Evolutionary conservation across 2,888 invertebrate genomes (phyloP).

Genomic region (Campoletis raptor): DNA sequence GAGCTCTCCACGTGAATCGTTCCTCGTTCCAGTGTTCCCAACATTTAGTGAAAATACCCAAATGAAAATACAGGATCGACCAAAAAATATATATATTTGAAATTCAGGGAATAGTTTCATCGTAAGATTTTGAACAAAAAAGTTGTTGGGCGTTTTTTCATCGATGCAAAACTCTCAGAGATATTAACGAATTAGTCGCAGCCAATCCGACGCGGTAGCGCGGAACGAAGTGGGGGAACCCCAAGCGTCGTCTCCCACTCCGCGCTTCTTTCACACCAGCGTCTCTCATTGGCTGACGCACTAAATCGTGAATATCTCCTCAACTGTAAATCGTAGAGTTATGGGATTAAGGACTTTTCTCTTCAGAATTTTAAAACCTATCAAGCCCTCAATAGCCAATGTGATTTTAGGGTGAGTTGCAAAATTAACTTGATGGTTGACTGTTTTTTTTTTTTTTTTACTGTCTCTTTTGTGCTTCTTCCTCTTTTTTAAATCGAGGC

Average conservation of each 20-base stretch:
- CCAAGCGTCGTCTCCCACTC: neutral
- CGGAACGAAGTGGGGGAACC: neutral
- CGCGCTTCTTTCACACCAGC: neutral
- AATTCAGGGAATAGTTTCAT: neutral
- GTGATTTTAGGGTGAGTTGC: neutral
- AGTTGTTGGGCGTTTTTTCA: neutral
- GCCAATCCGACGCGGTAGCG: neutral
- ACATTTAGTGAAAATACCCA: constrained; percentile 51
- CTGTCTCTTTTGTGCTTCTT: constrained; percentile 9
- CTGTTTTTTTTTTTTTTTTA: constrained; percentile 22
- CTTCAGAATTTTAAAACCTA: neutral
- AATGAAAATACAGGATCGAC: constrained; percentile 1
- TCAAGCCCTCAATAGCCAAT: neutral
- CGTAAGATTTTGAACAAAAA: neutral
- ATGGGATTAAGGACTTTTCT: neutral
- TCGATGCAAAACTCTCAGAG: neutral
- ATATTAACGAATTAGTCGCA: neutral
- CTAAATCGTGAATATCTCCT: neutral
- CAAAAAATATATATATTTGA: neutral
- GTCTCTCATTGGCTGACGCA: neutral
- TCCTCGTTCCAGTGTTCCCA: constrained; percentile 23
- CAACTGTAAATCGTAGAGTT: neutral
- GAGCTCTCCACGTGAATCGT: constrained; percentile 49
- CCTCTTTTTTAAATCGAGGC: constrained; percentile 31
- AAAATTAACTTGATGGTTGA: constrained; percentile 24